These are phyloP conservation scores for Latrodectus hesperus DNA, from an alignment of 2,888 invertebrate genomes.

Conservation along the genomic window DNA sequence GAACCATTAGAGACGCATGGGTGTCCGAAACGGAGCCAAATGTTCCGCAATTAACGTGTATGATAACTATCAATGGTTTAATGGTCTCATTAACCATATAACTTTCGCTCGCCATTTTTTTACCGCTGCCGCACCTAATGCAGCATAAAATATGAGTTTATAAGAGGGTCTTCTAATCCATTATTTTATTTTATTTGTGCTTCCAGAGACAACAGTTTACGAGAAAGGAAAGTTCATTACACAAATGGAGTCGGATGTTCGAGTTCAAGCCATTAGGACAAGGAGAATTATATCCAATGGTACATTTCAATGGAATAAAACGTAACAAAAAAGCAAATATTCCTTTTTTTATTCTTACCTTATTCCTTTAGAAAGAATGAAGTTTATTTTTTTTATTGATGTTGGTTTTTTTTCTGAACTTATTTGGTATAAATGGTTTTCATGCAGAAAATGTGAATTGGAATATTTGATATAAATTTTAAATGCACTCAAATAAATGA, in stretches of 20 bases:
- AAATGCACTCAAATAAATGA: no score
- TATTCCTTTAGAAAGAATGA: no score
- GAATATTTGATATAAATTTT: no score
- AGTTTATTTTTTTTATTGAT: no score
- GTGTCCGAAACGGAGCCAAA: neutral
- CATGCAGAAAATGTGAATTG: no score
- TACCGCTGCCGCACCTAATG: neutral
- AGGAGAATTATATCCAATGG: neutral
- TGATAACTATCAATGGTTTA: constrained; percentile 34
- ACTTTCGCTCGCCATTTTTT: constrained; percentile 17
- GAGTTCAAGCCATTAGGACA: constrained; percentile 24
- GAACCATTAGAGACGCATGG: constrained; percentile 11
- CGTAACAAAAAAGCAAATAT: no score
- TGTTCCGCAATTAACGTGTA: constrained; percentile 28
- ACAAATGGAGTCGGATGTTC: constrained; percentile 31
- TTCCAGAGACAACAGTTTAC: constrained; percentile 14
- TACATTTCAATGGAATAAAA: no score
- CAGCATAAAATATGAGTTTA: constrained; percentile 43
- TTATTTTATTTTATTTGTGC: constrained; percentile 41
- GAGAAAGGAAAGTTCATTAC: constrained; percentile 39
- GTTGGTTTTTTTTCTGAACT: no score
- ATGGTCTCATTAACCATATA: constrained; percentile 47
- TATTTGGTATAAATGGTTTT: no score
- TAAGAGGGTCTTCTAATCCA: constrained; percentile 16
- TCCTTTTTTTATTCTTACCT: no score